Evolutionary conservation across 2,797 vertebrate genomes (phyloP).

Genomic region (Amblyraja radiata): DNA sequence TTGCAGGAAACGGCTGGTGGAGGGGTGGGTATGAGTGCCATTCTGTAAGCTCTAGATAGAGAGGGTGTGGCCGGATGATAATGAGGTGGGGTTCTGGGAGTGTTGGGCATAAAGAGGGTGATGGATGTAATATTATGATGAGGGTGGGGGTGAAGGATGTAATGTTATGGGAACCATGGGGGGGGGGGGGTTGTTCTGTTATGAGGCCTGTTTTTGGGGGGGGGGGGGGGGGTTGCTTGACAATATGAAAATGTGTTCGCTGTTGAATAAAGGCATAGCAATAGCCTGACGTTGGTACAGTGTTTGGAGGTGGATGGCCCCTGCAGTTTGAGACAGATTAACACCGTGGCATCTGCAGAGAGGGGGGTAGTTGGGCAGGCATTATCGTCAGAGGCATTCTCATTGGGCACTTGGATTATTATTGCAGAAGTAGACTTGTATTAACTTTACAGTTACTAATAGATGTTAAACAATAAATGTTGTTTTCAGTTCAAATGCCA

Average conservation of each 20-base stretch:
- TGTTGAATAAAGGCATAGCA: neutral
- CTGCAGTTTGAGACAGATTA: neutral
- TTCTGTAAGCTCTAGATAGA: too few species aligned
- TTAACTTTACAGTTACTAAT: neutral
- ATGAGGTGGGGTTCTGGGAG: neutral
- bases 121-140: neutral
- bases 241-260: neutral
- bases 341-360: neutral
- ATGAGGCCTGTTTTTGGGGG: neutral
- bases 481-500: constrained; percentile 72
- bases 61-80: neutral
- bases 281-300: neutral
- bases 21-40: too few species aligned
- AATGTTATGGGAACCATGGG: too few species aligned
- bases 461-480: neutral
- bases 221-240: neutral
- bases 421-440: too few species aligned
- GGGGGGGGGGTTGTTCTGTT: too few species aligned
- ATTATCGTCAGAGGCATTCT: neutral
- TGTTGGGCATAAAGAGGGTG: neutral
- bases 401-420: neutral
- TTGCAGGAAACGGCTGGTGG: too few species aligned
- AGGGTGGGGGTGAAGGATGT: neutral
- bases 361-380: neutral
- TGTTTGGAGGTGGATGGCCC: neutral